These are phyloP conservation scores for Tetragonula carbonaria DNA, from an alignment of 2,888 invertebrate species.

Conservation along the genomic window DNA sequence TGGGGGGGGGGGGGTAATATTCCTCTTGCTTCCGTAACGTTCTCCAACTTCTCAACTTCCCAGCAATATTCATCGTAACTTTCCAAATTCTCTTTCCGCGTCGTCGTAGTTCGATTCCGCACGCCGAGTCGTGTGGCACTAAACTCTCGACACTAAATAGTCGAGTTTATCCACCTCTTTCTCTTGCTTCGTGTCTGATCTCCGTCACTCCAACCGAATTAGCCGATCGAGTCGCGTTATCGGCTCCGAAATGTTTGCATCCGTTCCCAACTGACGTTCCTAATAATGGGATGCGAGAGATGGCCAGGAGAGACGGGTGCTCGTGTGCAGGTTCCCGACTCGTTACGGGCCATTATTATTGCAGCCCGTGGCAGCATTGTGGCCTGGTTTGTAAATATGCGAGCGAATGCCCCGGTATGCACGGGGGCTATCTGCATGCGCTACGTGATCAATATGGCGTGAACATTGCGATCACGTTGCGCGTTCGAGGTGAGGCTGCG, in stretches of 20 bases:
- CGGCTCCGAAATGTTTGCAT: conserved; percentile 61
- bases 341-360: conserved; percentile 68
- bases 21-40: too few relatives aligned
- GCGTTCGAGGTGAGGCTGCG: conserved; percentile 25
- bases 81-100: conserved; percentile 23
- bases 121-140: not conserved
- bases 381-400: conserved; percentile 51
- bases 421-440: conserved; percentile 39
- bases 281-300: conserved; percentile 65
- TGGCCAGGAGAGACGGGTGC: conserved; percentile 24
- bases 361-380: conserved; percentile 20
- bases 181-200: not conserved
- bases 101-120: not conserved
- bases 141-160: not conserved
- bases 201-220: conserved; percentile 12
- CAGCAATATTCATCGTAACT: conserved; percentile 3
- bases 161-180: not conserved
- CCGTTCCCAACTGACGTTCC: conserved; percentile 49
- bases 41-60: too few relatives aligned
- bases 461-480: conserved; percentile 50
- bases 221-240: conserved; percentile 16
- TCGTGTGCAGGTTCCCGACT: conserved; percentile 44
- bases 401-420: conserved; percentile 34
- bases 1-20: too few relatives aligned
- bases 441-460: conserved; percentile 65